Evolutionary conservation across 2,797 vertebrate genomes (phyloP).

Genomic region (Siniperca scherzeri): DNA sequence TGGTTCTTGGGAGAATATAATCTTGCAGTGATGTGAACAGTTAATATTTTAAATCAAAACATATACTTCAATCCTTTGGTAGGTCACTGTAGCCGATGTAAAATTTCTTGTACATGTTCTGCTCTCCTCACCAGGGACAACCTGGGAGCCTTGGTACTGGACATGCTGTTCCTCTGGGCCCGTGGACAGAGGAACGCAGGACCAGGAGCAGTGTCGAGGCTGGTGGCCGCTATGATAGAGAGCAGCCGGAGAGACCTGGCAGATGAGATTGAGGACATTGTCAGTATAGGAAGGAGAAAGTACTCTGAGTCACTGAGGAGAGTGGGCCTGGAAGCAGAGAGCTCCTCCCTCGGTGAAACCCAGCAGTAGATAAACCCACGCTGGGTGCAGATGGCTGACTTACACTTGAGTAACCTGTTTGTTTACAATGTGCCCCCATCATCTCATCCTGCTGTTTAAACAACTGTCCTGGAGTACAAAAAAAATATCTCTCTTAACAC

Average conservation of each 20-base stretch:
- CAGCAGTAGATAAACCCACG: conserved; percentile 63
- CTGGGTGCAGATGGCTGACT: conserved; percentile 72
- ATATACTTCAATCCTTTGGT: neutral
- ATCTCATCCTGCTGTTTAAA: conserved; percentile 56
- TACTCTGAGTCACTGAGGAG: conserved; percentile 91
- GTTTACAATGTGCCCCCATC: conserved; percentile 46
- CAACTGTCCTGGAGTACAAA: conserved; percentile 44
- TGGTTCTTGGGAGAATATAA: neutral
- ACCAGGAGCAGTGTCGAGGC: conserved; percentile 81
- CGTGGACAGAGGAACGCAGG: conserved; percentile 84
- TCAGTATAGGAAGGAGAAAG: conserved; percentile 91
- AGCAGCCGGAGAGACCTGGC: conserved; percentile 92
- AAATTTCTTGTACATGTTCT: neutral
- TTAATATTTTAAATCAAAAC: neutral
- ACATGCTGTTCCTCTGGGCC: conserved; percentile 96
- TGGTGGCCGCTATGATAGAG: conserved; percentile 89
- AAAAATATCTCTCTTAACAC: conserved; percentile 10
- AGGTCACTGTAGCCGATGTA: neutral
- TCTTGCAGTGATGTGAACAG: neutral
- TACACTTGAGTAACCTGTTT: conserved; percentile 62
- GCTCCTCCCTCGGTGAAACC: conserved; percentile 56
- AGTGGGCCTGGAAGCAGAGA: conserved; percentile 88
- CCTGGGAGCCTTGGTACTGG: conserved; percentile 89
- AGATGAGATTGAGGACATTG: conserved; percentile 90
- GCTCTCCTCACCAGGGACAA: conserved; percentile 85